Evolutionary conservation across 2,888 invertebrate species (phyloP).

Genomic region (Lycia hirtaria): DNA sequence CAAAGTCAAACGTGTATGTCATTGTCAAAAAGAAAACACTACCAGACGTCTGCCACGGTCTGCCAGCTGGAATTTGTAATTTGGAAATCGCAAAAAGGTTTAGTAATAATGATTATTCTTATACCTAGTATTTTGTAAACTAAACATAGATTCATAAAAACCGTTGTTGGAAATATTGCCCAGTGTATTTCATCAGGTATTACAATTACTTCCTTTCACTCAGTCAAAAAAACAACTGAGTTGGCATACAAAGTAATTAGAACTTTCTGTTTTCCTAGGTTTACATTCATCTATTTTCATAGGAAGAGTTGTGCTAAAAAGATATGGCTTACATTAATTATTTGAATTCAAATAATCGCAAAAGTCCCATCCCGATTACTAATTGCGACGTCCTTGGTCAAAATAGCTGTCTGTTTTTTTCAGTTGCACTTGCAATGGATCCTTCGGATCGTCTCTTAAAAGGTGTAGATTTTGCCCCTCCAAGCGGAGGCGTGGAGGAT

Average conservation of each 20-base stretch:
- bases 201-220: conserved; percentile 19
- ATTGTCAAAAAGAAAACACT: not conserved
- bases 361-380: not conserved
- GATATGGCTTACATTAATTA: too few species aligned
- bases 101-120: too few species aligned
- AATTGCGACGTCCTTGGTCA: not conserved
- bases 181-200: conserved; percentile 21
- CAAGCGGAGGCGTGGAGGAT: conserved; percentile 50
- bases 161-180: not conserved
- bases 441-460: conserved; percentile 59
- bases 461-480: conserved; percentile 46
- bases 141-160: not conserved
- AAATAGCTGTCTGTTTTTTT: not conserved
- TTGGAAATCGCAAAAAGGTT: not conserved
- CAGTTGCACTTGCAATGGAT: conserved; percentile 58
- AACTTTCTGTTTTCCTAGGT: not conserved
- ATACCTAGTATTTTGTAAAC: not conserved
- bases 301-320: too few species aligned
- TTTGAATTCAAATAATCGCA: not conserved
- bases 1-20: too few species aligned
- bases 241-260: conserved; percentile 34
- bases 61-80: not conserved
- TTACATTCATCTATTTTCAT: not conserved
- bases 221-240: conserved; percentile 36
- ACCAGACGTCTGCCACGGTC: not conserved